phyloP scores from a whole-genome alignment of 2,888 invertebrate genomes.

The Ormyrus thymus region DNA sequence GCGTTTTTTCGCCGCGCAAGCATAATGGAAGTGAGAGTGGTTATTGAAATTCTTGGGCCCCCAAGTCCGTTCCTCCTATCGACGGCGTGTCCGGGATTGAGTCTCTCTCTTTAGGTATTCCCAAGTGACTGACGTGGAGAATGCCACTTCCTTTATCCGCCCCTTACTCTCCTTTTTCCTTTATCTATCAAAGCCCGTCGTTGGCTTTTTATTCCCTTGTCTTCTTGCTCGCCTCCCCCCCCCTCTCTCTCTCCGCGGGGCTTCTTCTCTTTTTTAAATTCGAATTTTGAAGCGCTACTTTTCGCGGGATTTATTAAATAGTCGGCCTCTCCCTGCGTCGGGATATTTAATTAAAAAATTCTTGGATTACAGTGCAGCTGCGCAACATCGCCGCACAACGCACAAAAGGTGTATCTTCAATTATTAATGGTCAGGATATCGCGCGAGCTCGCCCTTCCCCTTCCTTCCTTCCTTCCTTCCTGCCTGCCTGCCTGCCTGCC shows the following conservation, averaged over 20 bases:
- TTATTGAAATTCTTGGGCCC: slow-evolving; percentile 68
- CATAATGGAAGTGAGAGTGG: slow-evolving; percentile 64
- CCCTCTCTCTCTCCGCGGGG: too few relatives aligned
- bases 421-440: slow-evolving; percentile 61
- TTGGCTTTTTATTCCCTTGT: slow-evolving; percentile 29
- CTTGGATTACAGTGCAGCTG: slow-evolving; percentile 14
- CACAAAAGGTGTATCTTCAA: slow-evolving; percentile 63
- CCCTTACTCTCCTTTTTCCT: slow-evolving; percentile 18
- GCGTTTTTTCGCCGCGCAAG: slow-evolving; percentile 55
- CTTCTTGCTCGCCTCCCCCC: slow-evolving; percentile 9
- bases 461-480: too few relatives aligned
- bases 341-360: slow-evolving; percentile 55
- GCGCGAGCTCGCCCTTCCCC: background rate
- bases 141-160: slow-evolving; percentile 58
- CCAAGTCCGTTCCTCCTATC: slow-evolving; percentile 60
- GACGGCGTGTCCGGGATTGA: slow-evolving; percentile 53
- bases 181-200: slow-evolving; percentile 41
- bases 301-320: slow-evolving; percentile 43
- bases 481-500: slow-evolving; percentile 25
- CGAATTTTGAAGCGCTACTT: slow-evolving; percentile 46
- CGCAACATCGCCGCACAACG: slow-evolving; percentile 32
- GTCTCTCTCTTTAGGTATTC: slow-evolving; percentile 55
- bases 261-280: slow-evolving; percentile 6
- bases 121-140: slow-evolving; percentile 65
- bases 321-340: slow-evolving; percentile 7